Conservation (phyloP, 2,888 invertebrate genomes). For the Arrhopalites spinosus region DNA sequence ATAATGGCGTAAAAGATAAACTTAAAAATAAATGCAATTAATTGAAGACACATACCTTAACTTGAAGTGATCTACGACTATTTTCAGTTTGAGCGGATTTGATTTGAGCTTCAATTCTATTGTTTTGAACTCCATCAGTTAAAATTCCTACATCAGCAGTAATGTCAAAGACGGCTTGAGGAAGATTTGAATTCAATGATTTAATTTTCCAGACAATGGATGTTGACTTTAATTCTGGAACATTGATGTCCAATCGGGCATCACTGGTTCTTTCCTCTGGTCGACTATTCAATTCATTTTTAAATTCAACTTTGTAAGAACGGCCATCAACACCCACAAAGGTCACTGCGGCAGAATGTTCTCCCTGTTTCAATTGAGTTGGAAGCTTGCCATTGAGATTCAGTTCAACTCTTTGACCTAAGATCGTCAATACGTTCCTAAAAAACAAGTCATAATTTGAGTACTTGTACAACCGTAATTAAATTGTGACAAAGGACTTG, state of each 20-base stretch:
- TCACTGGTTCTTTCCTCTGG: not conserved
- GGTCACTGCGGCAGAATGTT: conserved; percentile 13
- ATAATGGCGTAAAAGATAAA: not conserved
- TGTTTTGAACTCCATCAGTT: not conserved
- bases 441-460: not conserved
- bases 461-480: not conserved
- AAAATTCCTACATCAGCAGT: not conserved
- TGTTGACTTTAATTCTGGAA: not conserved
- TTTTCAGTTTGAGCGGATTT: not conserved
- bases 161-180: conserved; percentile 16
- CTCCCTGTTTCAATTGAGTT: conserved; percentile 10
- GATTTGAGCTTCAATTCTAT: not conserved
- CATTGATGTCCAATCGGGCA: not conserved
- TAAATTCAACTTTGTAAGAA: conserved; percentile 18
- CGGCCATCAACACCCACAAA: not conserved
- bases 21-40: not conserved
- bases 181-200: conserved; percentile 23
- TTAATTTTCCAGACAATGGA: conserved; percentile 7
- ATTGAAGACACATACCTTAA: not conserved
- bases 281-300: conserved; percentile 9
- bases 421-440: conserved; percentile 30
- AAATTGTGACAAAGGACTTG: not conserved
- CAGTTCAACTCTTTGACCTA: conserved; percentile 19
- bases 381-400: conserved; percentile 25
- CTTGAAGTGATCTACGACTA: not conserved